Evolutionary conservation across 2,797 vertebrate species (phyloP), one percentile per base, ranked within the genome.

Genomic region (Parambassis ranga): DNA sequence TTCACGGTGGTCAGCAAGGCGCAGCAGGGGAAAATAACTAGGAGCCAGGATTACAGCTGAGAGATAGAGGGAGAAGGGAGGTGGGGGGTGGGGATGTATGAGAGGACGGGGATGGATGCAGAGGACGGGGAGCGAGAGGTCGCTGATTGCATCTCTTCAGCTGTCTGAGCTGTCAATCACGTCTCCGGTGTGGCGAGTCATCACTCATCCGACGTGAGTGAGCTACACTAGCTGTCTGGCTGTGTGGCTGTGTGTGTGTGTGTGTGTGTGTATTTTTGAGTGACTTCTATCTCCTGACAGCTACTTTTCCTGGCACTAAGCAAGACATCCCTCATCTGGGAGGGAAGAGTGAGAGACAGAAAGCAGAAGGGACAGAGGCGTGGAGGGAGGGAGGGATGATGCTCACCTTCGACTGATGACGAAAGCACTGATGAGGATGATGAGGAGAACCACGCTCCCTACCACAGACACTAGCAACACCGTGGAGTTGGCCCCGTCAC

Each of bases 401-500:
- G 77, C 94, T 94, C 92, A 99, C 97, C 96, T 97, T 87, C 95
- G 94, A 84, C 94, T 98, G 93, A 99, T 97, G 90, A 98, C 93
- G 85, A 99, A 98, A 36, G 94, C 94, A 1, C 95, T 94, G 71
- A 97, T 94, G 85, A 99, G 95, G 90, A 98, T 97, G 91, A 98
- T 91, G 87, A 98, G 93, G 2, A 98, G 94, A 66, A 98, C 96
- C 85, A 96, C 94, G 24, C 95, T 97, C 87, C 96, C 95, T 4
- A 96, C 95, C 75, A 98, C 97, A 0, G 96, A 97, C 74, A 98
- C 95, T 88, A 98, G 92, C 7, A 99, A 85, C 61, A 98, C 95
- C 0, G 97, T 96, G 59, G 96, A 95, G 87, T 95, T 98, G 76
- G 97, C 93, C n/a, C 96, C 96, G 16, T 98, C 96, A 0, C 96